phyloP scores from a whole-genome alignment of 2,888 invertebrate species.

The Thumatha senex region DNA sequence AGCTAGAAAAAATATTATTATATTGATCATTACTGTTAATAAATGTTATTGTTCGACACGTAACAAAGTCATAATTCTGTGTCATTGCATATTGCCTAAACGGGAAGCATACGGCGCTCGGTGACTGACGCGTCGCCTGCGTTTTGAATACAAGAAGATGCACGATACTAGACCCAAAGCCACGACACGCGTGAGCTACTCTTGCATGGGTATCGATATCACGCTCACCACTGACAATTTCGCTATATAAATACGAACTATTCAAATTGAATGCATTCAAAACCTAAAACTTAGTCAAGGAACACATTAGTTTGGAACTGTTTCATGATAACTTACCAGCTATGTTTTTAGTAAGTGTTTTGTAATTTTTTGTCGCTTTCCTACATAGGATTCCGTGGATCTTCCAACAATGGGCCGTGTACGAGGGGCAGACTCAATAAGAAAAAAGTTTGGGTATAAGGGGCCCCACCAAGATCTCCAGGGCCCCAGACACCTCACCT shows the following conservation, averaged over 20 bases:
- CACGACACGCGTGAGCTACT: constrained; percentile 68
- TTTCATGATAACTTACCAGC: constrained; percentile 43
- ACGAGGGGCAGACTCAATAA: too few relatives aligned
- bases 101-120: constrained; percentile 26
- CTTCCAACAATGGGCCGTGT: too few relatives aligned
- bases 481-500: too few relatives aligned
- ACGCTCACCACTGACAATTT: constrained; percentile 60
- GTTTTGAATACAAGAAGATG: constrained; percentile 40
- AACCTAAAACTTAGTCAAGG: constrained; percentile 57
- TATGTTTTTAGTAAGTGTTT: constrained; percentile 68
- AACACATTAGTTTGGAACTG: constrained; percentile 42
- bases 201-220: constrained; percentile 65
- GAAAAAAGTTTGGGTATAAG: too few relatives aligned
- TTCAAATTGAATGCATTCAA: constrained; percentile 68
- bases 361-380: too few relatives aligned
- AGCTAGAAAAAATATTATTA: too few relatives aligned
- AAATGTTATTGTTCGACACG: constrained; percentile 29
- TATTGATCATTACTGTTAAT: background rate
- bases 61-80: constrained; percentile 28
- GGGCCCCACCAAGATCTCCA: too few relatives aligned
- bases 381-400: too few relatives aligned
- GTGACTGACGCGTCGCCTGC: constrained; percentile 18
- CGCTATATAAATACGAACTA: constrained; percentile 68
- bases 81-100: constrained; percentile 20
- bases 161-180: constrained; percentile 43